phyloP scores from a whole-genome alignment of 1,140 invertebrate species.

The Chironomus tepperi region DNA sequence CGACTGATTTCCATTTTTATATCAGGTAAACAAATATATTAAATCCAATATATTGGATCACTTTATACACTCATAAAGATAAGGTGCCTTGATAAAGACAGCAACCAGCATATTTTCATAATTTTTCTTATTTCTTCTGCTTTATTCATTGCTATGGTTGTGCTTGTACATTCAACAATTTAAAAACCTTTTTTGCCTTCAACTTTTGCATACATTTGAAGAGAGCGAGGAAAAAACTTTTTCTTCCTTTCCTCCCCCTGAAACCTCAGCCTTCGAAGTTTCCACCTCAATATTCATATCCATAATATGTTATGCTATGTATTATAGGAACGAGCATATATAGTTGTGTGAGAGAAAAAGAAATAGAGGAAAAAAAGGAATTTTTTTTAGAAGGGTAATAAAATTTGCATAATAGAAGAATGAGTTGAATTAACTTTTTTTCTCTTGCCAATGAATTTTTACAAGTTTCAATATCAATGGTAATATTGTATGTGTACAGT shows the following conservation, averaged over 20 bases:
- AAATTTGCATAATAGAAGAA: slow-evolving; percentile 22
- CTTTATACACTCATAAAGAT: slow-evolving; percentile 8
- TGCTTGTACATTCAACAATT: slow-evolving; percentile 13
- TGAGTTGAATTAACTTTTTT: slow-evolving; percentile 20
- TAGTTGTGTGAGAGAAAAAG: too few species aligned
- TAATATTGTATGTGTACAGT: not conserved
- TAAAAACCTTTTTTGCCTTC: not conserved
- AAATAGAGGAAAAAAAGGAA: not conserved
- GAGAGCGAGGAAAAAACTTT: not conserved
- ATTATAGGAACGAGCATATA: not conserved
- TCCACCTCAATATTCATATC: not conserved
- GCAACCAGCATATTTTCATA: slow-evolving; percentile 11
- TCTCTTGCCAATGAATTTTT: not conserved
- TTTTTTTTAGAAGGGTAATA: slow-evolving; percentile 12
- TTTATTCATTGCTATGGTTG: slow-evolving; percentile 14
- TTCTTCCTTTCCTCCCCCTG: not conserved
- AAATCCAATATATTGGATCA: slow-evolving; percentile 7
- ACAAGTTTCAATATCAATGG: slow-evolving; percentile 2
- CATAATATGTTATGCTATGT: not conserved
- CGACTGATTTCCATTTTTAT: slow-evolving; percentile 1
- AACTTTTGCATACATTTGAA: not conserved
- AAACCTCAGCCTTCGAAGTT: too few species aligned
- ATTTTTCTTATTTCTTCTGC: not conserved
- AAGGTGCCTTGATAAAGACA: slow-evolving; percentile 12
- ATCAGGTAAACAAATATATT: not conserved